Percentiles rank a stretch among this genome's conserved stretches.
phyloP scores from a whole-genome alignment of 2,888 invertebrate genomes.

The Aporophyla lueneburgensis region DNA sequence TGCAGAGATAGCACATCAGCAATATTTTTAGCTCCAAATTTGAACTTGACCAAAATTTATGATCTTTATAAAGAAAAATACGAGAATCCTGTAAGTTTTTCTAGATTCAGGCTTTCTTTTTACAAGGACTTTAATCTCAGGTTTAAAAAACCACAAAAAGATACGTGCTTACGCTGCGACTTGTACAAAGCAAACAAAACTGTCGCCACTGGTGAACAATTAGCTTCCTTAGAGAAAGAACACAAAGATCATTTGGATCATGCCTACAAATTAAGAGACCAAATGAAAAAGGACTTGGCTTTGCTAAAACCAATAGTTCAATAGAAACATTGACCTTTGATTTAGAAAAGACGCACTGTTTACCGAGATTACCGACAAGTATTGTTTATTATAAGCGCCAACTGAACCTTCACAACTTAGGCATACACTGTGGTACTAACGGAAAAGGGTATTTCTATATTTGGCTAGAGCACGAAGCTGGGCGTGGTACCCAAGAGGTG shows the following conservation, averaged over 20 bases:
- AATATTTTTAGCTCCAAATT: background rate
- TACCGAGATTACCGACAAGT: slow-evolving; percentile 1
- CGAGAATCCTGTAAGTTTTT: background rate
- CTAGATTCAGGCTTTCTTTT: slow-evolving; percentile 3
- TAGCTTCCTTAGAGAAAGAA: background rate
- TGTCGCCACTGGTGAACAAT: background rate
- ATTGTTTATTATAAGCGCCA: slow-evolving; percentile 5
- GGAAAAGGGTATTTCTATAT: background rate
- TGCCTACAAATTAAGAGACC: too few species aligned
- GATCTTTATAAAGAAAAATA: background rate
- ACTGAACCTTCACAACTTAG: background rate
- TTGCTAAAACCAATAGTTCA: background rate
- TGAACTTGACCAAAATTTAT: background rate
- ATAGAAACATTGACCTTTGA: slow-evolving; percentile 8
- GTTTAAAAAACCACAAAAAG: slow-evolving; percentile 1
- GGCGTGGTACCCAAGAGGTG: background rate
- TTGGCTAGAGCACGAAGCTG: slow-evolving; percentile 11
- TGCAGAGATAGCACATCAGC: slow-evolving; percentile 3
- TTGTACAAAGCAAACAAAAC: background rate
- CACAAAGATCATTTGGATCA: background rate
- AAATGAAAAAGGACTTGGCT: background rate
- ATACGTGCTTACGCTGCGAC: background rate
- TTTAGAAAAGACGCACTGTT: slow-evolving; percentile 1
- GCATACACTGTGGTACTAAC: too few species aligned
- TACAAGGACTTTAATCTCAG: background rate